phyloP scores from a whole-genome alignment of 2,113 vertebrate species.

The Spilogale gracilis region DNA sequence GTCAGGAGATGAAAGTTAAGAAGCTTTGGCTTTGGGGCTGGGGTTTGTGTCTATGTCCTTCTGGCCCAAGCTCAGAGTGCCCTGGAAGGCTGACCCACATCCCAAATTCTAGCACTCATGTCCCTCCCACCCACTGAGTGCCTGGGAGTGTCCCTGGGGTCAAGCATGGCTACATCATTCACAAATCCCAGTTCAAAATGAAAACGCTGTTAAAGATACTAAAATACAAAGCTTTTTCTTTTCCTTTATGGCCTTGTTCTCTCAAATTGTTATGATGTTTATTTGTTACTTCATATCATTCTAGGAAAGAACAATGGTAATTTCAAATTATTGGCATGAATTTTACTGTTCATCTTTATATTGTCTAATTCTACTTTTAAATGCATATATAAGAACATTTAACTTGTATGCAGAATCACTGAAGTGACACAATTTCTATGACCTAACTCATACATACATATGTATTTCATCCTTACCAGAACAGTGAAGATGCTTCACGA shows the following conservation, averaged over 20 bases:
- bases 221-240: neutral
- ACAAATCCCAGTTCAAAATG: neutral
- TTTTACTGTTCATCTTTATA: conserved; percentile 58
- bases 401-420: conserved; percentile 16
- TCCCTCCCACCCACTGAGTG: neutral
- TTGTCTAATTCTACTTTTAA: conserved; percentile 50
- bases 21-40: neutral
- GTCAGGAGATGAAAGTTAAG: neutral
- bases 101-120: neutral
- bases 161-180: neutral
- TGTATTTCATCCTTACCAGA: conserved; percentile 34
- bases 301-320: conserved; percentile 50
- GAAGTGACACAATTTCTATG: conserved; percentile 51
- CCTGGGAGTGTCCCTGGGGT: neutral
- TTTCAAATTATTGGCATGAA: conserved; percentile 39
- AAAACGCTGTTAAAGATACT: neutral
- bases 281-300: conserved; percentile 31
- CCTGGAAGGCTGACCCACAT: neutral
- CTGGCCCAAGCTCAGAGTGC: neutral
- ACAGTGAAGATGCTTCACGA: neutral
- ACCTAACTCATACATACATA: neutral
- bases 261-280: neutral
- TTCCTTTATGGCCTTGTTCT: neutral
- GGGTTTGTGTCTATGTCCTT: neutral
- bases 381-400: conserved; percentile 66